Evolutionary conservation across 2,888 invertebrate genomes (phyloP).

Genomic region (Hypomecis punctinalis): DNA sequence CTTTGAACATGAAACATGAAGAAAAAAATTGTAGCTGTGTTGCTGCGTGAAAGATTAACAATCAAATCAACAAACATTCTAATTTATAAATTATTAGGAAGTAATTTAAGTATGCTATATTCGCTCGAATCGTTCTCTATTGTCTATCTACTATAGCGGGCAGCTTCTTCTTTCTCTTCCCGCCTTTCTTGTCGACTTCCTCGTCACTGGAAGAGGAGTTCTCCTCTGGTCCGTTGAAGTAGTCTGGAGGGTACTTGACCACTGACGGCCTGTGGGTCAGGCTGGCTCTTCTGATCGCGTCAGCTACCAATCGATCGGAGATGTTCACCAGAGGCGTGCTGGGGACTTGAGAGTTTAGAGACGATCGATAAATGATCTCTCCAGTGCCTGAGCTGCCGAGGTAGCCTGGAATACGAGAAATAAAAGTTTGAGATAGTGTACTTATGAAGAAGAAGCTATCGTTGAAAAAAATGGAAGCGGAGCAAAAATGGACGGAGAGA

Average conservation of each 20-base stretch:
- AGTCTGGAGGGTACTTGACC: constrained; percentile 75
- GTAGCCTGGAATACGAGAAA: constrained; percentile 62
- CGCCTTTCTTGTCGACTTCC: constrained; percentile 49
- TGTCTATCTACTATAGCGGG: constrained; percentile 22
- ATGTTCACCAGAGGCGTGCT: constrained; percentile 63
- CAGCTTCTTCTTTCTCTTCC: constrained; percentile 44
- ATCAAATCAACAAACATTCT: too few species aligned
- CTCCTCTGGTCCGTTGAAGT: constrained; percentile 67
- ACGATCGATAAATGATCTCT: constrained; percentile 58
- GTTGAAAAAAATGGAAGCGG: too few species aligned
- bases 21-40: too few species aligned
- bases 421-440: background rate
- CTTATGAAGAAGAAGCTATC: too few species aligned
- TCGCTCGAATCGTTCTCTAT: too few species aligned
- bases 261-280: constrained; percentile 69
- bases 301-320: constrained; percentile 72
- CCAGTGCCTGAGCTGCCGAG: constrained; percentile 57
- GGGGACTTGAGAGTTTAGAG: constrained; percentile 54
- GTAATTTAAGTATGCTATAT: too few species aligned
- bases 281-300: constrained; percentile 74
- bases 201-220: constrained; percentile 74
- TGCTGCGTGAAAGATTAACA: too few species aligned
- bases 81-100: too few species aligned
- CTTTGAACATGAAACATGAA: too few species aligned
- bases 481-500: too few species aligned